Evolutionary conservation across 2,797 vertebrate genomes (phyloP).

Genomic region (Tauraco hartlaubi): DNA sequence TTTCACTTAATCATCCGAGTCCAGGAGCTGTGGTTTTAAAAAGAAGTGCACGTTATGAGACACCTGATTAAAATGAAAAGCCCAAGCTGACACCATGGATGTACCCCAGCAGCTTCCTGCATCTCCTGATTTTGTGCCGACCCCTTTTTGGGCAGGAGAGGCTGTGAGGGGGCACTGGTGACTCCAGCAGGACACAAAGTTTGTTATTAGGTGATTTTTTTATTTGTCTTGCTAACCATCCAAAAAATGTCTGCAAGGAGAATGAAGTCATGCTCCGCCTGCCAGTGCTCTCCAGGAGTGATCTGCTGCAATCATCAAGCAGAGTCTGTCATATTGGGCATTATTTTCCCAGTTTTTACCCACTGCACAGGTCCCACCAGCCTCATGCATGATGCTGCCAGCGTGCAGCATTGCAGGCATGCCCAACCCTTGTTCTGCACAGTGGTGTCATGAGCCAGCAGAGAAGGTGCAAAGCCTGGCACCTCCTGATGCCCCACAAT

Average conservation of each 20-base stretch:
- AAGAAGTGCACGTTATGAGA: neutral
- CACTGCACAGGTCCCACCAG: neutral
- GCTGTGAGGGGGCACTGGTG: neutral
- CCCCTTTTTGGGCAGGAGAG: neutral
- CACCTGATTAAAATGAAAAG: neutral
- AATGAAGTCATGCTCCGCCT: neutral
- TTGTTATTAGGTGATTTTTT: neutral
- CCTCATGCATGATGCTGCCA: fast-evolving
- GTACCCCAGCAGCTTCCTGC: neutral
- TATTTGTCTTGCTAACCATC: neutral
- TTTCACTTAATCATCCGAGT: neutral
- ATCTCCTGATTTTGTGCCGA: neutral
- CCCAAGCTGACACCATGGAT: neutral
- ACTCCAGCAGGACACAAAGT: neutral
- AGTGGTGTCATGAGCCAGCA: fast-evolving
- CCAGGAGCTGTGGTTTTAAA: neutral
- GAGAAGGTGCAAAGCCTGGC: neutral
- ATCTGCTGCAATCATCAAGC: neutral
- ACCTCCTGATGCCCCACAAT: neutral
- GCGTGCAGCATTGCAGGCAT: fast-evolving
- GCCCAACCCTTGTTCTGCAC: neutral
- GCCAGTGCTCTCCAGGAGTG: neutral
- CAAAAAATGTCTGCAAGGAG: neutral
- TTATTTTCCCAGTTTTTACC: neutral
- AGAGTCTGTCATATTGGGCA: neutral